phyloP scores from a whole-genome alignment of 2,113 vertebrate genomes.

The Marmota flaviventris region DNA sequence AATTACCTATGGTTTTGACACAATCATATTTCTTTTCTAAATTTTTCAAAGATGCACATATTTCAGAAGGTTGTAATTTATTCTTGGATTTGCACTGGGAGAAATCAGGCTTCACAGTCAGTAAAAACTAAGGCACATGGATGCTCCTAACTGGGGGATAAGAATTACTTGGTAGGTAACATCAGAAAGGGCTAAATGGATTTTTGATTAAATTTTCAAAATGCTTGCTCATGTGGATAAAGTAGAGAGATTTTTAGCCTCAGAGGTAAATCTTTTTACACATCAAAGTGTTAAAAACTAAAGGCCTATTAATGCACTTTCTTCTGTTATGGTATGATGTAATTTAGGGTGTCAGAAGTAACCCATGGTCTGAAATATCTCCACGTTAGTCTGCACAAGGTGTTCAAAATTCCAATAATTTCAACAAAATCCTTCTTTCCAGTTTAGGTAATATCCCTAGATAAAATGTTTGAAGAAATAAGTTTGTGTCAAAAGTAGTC shows the following conservation, averaged over 20 bases:
- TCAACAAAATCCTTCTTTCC: background rate
- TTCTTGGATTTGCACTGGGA: background rate
- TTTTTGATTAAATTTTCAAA: constrained; percentile 77
- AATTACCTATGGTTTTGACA: constrained; percentile 53
- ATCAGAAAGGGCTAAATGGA: constrained; percentile 60
- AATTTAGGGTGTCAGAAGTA: constrained; percentile 1
- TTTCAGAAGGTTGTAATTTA: constrained; percentile 69
- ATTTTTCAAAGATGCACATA: constrained; percentile 42
- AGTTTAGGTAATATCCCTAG: background rate
- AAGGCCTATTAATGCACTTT: constrained; percentile 18
- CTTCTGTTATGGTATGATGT: background rate
- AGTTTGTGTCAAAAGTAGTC: background rate
- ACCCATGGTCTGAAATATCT: background rate
- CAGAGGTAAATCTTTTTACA: constrained; percentile 60
- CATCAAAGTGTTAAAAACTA: constrained; percentile 61
- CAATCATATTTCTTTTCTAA: constrained; percentile 50
- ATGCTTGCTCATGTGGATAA: constrained; percentile 57
- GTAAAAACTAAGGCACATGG: background rate
- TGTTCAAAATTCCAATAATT: background rate
- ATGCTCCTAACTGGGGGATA: background rate
- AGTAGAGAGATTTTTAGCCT: constrained; percentile 49
- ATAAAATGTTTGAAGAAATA: constrained; percentile 28
- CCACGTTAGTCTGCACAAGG: background rate
- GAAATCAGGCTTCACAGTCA: constrained; percentile 44
- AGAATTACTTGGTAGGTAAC: background rate